Conservation (phyloP, 1,140 invertebrate genomes). For the Macrocentrus cingulum region DNA sequence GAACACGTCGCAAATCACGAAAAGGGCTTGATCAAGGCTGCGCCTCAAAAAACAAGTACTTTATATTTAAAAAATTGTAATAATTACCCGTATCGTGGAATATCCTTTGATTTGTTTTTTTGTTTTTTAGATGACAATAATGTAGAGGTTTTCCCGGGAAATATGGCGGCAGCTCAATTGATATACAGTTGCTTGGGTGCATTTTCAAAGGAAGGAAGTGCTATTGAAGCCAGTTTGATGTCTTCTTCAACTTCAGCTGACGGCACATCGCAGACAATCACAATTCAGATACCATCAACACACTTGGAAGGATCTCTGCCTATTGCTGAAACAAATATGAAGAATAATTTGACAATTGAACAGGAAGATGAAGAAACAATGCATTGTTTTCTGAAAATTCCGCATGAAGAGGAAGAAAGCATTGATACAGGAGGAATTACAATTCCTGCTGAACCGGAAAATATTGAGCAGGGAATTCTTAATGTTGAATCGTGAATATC, state of each 20-base stretch:
- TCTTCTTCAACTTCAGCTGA: slow-evolving; percentile 54
- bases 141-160: slow-evolving; percentile 56
- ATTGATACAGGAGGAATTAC: slow-evolving; percentile 67
- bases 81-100: not conserved
- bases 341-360: slow-evolving; percentile 40
- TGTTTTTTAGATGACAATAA: slow-evolving; percentile 39
- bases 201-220: slow-evolving; percentile 50
- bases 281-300: slow-evolving; percentile 56
- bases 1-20: slow-evolving; percentile 64
- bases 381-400: slow-evolving; percentile 59
- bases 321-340: slow-evolving; percentile 35
- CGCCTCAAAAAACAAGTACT: slow-evolving; percentile 40
- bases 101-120: slow-evolving; percentile 3
- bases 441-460: slow-evolving; percentile 59
- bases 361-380: slow-evolving; percentile 55
- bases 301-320: slow-evolving; percentile 46
- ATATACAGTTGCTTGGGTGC: slow-evolving; percentile 61
- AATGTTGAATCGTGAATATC: slow-evolving; percentile 38
- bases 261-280: slow-evolving; percentile 57
- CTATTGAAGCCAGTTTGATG: slow-evolving; percentile 54
- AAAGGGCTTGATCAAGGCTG: slow-evolving; percentile 55
- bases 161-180: slow-evolving; percentile 60
- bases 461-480: slow-evolving; percentile 29
- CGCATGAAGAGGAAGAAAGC: slow-evolving; percentile 58
- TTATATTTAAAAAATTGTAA: not conserved